Percentiles rank a stretch among this genome's conserved stretches.
phyloP scores from a whole-genome alignment of 2,113 vertebrate genomes.

The Mobula hypostoma region DNA sequence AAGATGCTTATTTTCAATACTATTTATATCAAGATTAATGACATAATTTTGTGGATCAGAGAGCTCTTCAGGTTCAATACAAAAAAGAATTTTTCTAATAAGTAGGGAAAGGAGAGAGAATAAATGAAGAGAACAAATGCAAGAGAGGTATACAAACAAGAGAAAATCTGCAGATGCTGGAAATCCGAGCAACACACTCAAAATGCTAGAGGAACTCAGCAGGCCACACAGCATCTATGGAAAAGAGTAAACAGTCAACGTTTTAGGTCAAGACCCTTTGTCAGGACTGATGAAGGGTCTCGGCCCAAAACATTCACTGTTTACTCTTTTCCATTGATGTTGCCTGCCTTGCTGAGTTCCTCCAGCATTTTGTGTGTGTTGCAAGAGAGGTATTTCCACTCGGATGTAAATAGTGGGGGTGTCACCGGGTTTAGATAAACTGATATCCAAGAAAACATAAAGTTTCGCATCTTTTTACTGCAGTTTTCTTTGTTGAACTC shows the following conservation, averaged over 20 bases:
- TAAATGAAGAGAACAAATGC: not conserved
- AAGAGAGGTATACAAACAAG: not conserved
- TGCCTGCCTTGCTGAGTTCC: too few species aligned
- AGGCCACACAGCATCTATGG: too few species aligned
- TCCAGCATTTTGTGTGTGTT: too few species aligned
- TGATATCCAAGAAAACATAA: not conserved
- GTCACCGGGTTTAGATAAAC: not conserved
- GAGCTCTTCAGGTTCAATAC: not conserved
- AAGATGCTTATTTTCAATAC: not conserved
- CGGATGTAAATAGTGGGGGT: not conserved
- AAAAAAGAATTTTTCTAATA: not conserved
- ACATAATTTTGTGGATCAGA: not conserved
- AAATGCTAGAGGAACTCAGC: too few species aligned
- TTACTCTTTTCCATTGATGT: too few species aligned
- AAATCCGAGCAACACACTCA: too few species aligned
- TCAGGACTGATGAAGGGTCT: too few species aligned
- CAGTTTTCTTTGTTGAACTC: not conserved
- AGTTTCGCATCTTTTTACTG: not conserved
- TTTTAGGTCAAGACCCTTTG: too few species aligned
- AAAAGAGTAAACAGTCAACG: too few species aligned
- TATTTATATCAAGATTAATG: not conserved
- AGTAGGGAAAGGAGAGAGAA: not conserved
- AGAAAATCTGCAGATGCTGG: too few species aligned
- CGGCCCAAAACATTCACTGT: too few species aligned
- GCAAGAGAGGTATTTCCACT: not conserved